phyloP scores from a whole-genome alignment of 1,140 invertebrate species.

The Anoplolepis gracilipes region DNA sequence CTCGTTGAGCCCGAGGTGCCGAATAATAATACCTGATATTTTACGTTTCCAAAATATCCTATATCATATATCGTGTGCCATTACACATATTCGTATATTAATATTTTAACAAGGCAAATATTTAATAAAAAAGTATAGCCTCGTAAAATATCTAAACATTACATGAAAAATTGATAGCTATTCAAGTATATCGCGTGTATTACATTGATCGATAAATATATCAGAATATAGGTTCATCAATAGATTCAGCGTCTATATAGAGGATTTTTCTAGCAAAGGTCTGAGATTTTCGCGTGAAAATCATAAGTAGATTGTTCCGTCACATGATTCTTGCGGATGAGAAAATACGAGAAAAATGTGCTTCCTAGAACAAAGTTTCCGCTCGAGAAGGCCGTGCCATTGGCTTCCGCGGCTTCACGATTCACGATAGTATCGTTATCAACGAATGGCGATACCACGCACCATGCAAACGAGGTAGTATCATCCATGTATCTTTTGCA shows the following conservation, averaged over 20 bases:
- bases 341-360: neutral
- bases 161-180: neutral
- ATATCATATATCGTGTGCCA: neutral
- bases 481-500: neutral
- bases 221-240: neutral
- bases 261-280: neutral
- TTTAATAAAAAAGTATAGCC: neutral
- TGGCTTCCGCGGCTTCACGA: neutral
- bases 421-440: slow-evolving; percentile 23
- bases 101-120: neutral
- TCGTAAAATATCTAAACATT: neutral
- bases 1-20: neutral
- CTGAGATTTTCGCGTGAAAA: neutral
- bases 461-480: slow-evolving; percentile 22
- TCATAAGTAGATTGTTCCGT: neutral
- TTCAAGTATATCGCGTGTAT: neutral
- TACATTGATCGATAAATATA: neutral
- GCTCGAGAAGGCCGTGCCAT: neutral
- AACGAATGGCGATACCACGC: neutral
- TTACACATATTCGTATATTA: neutral
- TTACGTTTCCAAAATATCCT: slow-evolving; percentile 11
- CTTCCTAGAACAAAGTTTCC: neutral
- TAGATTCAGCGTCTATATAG: neutral
- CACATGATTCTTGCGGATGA: neutral
- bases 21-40: neutral